These are phyloP conservation scores for Passer domesticus DNA, from an alignment of 2,113 vertebrate species.

Conservation along the genomic window DNA sequence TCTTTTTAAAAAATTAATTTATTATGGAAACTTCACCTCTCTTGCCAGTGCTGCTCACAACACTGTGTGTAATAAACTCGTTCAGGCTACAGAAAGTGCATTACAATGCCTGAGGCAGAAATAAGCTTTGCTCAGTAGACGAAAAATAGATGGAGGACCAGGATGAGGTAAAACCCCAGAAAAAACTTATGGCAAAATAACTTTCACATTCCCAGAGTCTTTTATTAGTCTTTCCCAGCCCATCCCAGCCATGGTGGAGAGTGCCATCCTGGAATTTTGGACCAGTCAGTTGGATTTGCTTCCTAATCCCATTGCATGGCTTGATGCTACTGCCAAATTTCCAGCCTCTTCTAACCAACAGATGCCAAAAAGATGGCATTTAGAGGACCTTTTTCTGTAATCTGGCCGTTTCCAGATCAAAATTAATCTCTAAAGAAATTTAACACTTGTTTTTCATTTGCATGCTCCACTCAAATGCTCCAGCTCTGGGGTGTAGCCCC, in stretches of 20 bases:
- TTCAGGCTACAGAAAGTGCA: not conserved
- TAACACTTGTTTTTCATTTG: not conserved
- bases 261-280: not conserved
- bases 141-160: not conserved
- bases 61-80: fast-evolving
- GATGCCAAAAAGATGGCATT: not conserved
- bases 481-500: not conserved
- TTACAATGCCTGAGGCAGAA: not conserved
- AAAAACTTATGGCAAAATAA: not conserved
- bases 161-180: not conserved
- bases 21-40: not conserved
- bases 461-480: not conserved
- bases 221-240: not conserved
- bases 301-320: not conserved
- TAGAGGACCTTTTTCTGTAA: not conserved
- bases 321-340: not conserved
- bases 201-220: not conserved
- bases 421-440: not conserved
- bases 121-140: not conserved
- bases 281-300: not conserved
- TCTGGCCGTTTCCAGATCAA: fast-evolving
- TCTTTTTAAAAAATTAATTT: not conserved
- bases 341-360: not conserved
- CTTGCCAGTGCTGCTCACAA: not conserved
- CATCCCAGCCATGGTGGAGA: not conserved